Percentiles rank a stretch among this genome's conserved stretches.
These are phyloP conservation scores for Zapornia atra DNA, from an alignment of 2,113 vertebrate genomes.

Conservation along the genomic window DNA sequence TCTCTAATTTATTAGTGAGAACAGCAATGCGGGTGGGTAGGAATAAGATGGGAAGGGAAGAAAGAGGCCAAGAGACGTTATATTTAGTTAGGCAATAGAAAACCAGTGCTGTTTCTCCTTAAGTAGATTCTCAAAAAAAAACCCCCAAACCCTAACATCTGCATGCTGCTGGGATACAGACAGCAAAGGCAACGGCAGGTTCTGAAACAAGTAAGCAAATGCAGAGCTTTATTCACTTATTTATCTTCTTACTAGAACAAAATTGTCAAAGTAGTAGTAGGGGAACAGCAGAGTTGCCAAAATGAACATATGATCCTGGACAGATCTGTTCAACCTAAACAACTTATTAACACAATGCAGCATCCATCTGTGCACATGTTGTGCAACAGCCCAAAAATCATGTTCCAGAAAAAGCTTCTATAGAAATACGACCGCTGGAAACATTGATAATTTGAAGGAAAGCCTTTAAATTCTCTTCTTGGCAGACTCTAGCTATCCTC, in stretches of 20 bases:
- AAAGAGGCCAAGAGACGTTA: background rate
- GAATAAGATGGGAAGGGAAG: background rate
- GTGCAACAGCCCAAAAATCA: background rate
- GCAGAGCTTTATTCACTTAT: background rate
- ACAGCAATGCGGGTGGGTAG: background rate
- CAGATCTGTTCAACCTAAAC: conserved; percentile 41
- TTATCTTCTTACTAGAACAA: background rate
- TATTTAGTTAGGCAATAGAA: background rate
- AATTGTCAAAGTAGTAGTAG: background rate
- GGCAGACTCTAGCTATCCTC: background rate
- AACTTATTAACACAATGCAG: conserved; percentile 30
- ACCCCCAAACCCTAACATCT: background rate
- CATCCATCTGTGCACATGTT: conserved; percentile 27
- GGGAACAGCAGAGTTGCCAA: background rate
- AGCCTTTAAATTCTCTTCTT: background rate
- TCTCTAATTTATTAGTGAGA: background rate
- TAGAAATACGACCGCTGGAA: background rate
- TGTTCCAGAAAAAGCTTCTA: background rate
- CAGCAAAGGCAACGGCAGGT: background rate
- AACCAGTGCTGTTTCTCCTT: background rate
- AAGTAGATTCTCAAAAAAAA: background rate
- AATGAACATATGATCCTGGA: conserved; percentile 28
- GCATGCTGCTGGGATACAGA: background rate
- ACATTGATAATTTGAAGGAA: background rate
- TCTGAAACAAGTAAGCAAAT: background rate